Base-by-base conservation (phyloP, 2,113 vertebrate species). In the Dasyornis broadbenti region DNA sequence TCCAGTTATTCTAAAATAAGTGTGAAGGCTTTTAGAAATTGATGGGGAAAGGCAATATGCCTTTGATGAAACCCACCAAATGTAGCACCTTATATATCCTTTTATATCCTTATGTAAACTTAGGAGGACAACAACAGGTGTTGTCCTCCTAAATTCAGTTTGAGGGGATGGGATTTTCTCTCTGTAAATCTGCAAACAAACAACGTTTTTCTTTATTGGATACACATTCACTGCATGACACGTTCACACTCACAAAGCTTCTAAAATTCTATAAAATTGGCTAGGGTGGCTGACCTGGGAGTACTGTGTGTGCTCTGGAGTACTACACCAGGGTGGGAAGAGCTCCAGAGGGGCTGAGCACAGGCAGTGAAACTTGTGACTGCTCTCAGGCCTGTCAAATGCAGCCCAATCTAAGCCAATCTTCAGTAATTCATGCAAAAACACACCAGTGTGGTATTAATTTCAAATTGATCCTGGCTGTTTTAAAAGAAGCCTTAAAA, bases 251-350 rank as follows among this genome's bases (percentile, higher is more conserved):
- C 20, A 59, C 9, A 50, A 65, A 71, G 4, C 8, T 61, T 28
- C 30, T 61, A 44, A 63, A 84, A 47, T 63, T 68, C 33, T 45
- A 31, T 42, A 37, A 30, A 59, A 39, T 0, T 4, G 1, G 8
- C 22, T 6, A 20, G 5, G 4, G 24, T 0, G 3, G 6, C 7
- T 69, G 16, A 47, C 7, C 18, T 26, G 35, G 17, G 17, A 42
- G 11, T 21, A 8, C 13, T 35, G 3, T 17, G 6, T 35, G 16
- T 35, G 9, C 11, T 31, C 16, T 50, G 37, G 23, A 9, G 10
- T 31, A 18, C 7, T 59, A 5, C 12, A 7, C 8, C 5, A 44
- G 18, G 3, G 4, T n/a, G 4, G 5, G 23, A 20, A 40, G 13
- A 31, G 7, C 5, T 26, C 20, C 21, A 20, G 27, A 22, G 18